Conservation (phyloP, 2,797 vertebrate genomes). For the Heteromormyrus szaboi region DNA sequence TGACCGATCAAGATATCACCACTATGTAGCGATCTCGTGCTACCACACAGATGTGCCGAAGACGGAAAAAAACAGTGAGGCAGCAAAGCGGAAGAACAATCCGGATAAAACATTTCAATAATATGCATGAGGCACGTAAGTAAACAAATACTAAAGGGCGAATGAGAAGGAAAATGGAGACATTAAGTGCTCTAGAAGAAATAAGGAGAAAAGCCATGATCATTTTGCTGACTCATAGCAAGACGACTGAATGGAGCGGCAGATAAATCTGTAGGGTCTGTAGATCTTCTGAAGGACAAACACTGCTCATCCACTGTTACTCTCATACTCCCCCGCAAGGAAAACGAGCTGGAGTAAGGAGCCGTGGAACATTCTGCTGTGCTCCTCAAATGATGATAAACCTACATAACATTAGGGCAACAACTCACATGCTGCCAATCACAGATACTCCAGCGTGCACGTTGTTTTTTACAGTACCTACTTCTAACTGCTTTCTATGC, state of each 20-base stretch:
- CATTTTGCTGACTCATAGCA: conserved; percentile 62
- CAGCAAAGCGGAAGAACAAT: neutral
- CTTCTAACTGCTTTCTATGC: neutral
- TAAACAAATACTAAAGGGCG: neutral
- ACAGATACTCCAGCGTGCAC: neutral
- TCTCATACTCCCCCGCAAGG: neutral
- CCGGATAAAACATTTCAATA: neutral
- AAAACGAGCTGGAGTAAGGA: neutral
- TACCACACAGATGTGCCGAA: neutral
- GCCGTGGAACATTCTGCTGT: neutral
- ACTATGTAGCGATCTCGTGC: neutral
- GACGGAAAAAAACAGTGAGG: neutral
- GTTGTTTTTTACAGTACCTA: neutral
- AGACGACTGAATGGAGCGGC: conserved; percentile 36
- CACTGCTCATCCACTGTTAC: neutral
- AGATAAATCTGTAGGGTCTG: conserved; percentile 35
- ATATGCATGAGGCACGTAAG: neutral
- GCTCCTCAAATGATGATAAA: neutral
- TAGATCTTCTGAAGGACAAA: conserved; percentile 26
- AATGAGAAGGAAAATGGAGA: neutral
- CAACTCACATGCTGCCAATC: neutral
- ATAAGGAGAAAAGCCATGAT: conserved; percentile 30
- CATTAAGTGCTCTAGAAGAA: conserved; percentile 27
- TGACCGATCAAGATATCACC: neutral
- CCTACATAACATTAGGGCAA: neutral